phyloP scores from a whole-genome alignment of 2,113 vertebrate genomes.

The Procavia capensis region DNA sequence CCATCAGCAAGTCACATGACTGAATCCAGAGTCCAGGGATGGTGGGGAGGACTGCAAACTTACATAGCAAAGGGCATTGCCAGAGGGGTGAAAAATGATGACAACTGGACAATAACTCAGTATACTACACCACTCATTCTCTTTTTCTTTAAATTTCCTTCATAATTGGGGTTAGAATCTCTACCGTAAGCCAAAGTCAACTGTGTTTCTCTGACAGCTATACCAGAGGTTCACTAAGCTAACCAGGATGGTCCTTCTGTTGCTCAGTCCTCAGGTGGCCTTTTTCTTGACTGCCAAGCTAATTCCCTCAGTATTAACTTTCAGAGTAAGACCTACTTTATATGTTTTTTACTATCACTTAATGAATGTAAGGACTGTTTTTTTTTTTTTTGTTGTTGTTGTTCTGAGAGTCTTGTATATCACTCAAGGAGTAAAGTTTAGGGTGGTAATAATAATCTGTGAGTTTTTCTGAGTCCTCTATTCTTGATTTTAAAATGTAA shows the following conservation, averaged over 20 bases:
- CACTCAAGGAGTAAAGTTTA: fast-evolving
- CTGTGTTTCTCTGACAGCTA: background rate
- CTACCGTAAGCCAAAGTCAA: too few relatives aligned
- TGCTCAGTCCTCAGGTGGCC: fast-evolving
- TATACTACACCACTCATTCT: fast-evolving
- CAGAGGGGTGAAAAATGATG: background rate
- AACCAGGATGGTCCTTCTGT: fast-evolving
- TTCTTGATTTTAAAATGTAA: background rate
- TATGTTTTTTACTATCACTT: fast-evolving
- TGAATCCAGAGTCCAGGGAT: background rate
- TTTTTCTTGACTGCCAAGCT: too few relatives aligned
- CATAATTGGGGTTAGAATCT: background rate
- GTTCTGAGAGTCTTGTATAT: background rate
- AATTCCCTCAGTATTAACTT: background rate
- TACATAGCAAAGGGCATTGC: background rate
- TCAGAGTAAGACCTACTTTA: fast-evolving
- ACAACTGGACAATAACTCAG: background rate
- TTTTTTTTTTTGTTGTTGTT: too few relatives aligned
- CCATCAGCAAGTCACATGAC: background rate
- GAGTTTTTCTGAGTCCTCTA: background rate
- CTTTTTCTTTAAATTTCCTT: background rate
- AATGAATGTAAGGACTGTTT: background rate
- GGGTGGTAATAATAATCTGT: fast-evolving
- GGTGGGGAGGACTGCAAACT: background rate
- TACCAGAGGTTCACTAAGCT: too few relatives aligned